These are phyloP conservation scores for Patagioenas fasciata DNA, from an alignment of 2,113 vertebrate genomes.

Conservation along the genomic window DNA sequence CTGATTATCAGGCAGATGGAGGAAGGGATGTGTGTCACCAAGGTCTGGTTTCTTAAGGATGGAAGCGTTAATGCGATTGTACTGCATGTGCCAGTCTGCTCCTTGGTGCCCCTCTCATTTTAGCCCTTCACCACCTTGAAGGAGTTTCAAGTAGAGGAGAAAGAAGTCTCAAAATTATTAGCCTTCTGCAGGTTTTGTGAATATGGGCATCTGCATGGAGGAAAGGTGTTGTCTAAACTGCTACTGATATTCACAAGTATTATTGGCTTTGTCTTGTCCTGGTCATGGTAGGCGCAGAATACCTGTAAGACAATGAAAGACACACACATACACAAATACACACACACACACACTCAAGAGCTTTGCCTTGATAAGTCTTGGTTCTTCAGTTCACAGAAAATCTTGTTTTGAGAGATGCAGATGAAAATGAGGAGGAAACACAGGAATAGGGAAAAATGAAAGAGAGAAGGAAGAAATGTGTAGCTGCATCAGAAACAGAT, in stretches of 20 bases:
- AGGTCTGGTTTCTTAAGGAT: background rate
- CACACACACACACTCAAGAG: background rate
- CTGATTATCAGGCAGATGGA: background rate
- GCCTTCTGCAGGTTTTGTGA: background rate
- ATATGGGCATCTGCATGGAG: background rate
- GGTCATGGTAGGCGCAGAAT: background rate
- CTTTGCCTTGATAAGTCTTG: background rate
- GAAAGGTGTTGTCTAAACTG: background rate
- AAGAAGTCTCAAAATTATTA: background rate
- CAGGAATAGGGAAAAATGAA: background rate
- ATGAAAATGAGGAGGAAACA: background rate
- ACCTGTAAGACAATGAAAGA: background rate
- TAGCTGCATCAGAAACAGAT: background rate
- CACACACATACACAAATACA: rapidly evolving
- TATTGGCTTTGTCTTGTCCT: background rate
- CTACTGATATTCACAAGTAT: background rate
- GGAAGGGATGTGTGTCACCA: background rate
- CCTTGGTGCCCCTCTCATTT: background rate
- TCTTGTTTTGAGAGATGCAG: background rate
- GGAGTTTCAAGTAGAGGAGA: background rate
- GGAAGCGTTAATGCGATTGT: background rate
- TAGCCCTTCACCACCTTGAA: background rate
- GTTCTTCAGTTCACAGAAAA: background rate
- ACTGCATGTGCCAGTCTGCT: background rate
- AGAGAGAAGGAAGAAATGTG: background rate